Evolutionary conservation across 2,113 vertebrate genomes (phyloP), one percentile per base, ranked within the genome.

Genomic region (Lagopus leucura): DNA sequence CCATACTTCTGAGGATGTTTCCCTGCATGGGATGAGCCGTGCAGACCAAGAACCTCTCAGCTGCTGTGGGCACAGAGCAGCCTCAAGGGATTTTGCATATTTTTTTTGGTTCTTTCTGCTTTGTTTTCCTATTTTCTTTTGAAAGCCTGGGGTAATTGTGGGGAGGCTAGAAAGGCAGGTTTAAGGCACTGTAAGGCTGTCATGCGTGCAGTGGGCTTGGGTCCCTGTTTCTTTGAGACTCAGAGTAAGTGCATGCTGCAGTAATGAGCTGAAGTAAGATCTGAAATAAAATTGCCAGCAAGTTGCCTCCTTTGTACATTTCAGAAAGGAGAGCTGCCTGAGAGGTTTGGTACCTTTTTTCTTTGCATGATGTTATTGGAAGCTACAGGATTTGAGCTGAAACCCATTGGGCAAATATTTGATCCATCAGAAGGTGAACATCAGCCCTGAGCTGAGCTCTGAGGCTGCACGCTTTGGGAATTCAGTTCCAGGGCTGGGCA

Each of bases 1-100:
- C 73, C 75, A 83, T 52, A 42, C 72, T 91, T 83, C 5, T 76
- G 88, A 88, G 66, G 69, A 20, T 94, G 91, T 92, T 91, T 60
- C 63, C 84, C 0, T 6, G 8, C 11, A 0, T 66, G 64, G 7
- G 61, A 70, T 67, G 82, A 90, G 25, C 80, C 48, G 15, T 1
- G 11, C 78, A 83, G 80, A 75, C 82, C 83, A 83, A 67, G 87
- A 63, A 76, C 48, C 66, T 88, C 73, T 83, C 74, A 47, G 52
- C 76, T 97, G 61, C 54, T 15, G 1, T n/a, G 70, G 43, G 43
- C 42, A 10, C 8, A 36, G 43, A 84, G 45, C 12, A 86, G 32
- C 48, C 77, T 64, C 14, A 57, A 10, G 61, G 52, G 73, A 40
- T 42, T 90, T 67, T 38, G 74, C 64, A 13, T 30, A 88, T 69